A percentile compares a stretch with the other conserved stretches of the same genome.
Conservation (phyloP, 2,888 invertebrate genomes). For the Antitype chi region DNA sequence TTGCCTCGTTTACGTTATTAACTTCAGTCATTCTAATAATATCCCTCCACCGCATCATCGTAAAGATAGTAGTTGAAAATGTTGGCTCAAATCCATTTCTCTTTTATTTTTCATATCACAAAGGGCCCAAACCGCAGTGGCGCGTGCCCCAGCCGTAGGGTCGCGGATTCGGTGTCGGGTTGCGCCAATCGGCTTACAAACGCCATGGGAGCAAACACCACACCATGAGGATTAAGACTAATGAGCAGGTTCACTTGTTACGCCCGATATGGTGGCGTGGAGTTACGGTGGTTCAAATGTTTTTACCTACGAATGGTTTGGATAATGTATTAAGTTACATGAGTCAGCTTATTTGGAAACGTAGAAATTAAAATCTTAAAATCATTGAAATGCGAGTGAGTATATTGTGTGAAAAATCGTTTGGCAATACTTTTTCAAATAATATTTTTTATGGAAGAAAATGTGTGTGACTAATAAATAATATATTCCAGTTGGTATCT, state of each 20-base stretch:
- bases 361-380: neutral
- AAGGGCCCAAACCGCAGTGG: slow-evolving; percentile 65
- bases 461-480: neutral
- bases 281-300: slow-evolving; percentile 41
- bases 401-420: too few relatives aligned
- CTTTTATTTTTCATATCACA: slow-evolving; percentile 48
- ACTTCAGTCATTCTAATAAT: neutral
- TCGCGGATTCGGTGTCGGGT: slow-evolving; percentile 85
- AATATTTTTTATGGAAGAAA: neutral
- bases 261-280: slow-evolving; percentile 53
- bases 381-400: neutral
- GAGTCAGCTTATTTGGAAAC: neutral
- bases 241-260: slow-evolving; percentile 78
- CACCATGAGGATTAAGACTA: slow-evolving; percentile 79
- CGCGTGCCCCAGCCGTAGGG: slow-evolving; percentile 75
- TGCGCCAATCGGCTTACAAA: slow-evolving; percentile 87
- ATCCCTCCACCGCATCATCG: neutral
- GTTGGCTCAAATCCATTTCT: slow-evolving; percentile 10
- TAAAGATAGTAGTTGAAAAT: neutral
- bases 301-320: slow-evolving; percentile 31
- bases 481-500: neutral
- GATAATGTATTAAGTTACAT: neutral
- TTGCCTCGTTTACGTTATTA: neutral
- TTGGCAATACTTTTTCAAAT: neutral
- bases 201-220: slow-evolving; percentile 82